Percentiles rank a stretch among this genome's conserved stretches.
These are phyloP conservation scores for Arrhopalites spinosus DNA, from an alignment of 2,888 invertebrate species.

Conservation along the genomic window DNA sequence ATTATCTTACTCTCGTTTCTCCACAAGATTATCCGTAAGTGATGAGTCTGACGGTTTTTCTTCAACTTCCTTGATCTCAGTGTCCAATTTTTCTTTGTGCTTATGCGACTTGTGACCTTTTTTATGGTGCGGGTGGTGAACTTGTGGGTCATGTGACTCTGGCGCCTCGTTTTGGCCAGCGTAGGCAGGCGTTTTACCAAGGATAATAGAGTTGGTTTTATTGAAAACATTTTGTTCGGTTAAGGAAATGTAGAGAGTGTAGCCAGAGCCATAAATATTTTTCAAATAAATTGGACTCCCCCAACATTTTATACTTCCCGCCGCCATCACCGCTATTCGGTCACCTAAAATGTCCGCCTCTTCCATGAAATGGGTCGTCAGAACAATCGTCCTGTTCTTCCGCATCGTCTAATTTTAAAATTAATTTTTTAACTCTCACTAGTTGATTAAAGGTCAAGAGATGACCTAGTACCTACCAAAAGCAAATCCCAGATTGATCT, in stretches of 20 bases:
- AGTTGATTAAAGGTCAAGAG: background rate
- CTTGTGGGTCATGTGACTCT: background rate
- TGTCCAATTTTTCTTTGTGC: no score
- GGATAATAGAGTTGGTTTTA: no score
- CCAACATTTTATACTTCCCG: constrained; percentile 73
- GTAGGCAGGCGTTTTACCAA: no score
- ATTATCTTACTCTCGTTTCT: no score
- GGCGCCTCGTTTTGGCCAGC: background rate
- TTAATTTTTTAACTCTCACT: background rate
- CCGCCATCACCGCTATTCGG: constrained; percentile 82
- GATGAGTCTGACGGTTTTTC: no score
- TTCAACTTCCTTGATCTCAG: no score
- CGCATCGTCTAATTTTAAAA: constrained; percentile 60
- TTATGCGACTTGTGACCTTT: background rate
- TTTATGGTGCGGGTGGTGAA: background rate
- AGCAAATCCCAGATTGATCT: constrained; percentile 59
- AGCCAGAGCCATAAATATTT: constrained; percentile 67
- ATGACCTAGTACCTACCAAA: constrained; percentile 53
- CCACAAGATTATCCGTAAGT: no score
- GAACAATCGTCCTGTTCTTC: constrained; percentile 76
- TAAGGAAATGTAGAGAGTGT: constrained; percentile 61
- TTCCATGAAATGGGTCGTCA: constrained; percentile 95
- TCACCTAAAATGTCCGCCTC: constrained; percentile 88
- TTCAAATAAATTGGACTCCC: constrained; percentile 85
- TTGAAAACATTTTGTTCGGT: constrained; percentile 35